Percentiles rank a stretch among this genome's conserved stretches.
phyloP scores from a whole-genome alignment of 64 coral and sea anemone genomes.

The Dendronephthya gigantea region DNA sequence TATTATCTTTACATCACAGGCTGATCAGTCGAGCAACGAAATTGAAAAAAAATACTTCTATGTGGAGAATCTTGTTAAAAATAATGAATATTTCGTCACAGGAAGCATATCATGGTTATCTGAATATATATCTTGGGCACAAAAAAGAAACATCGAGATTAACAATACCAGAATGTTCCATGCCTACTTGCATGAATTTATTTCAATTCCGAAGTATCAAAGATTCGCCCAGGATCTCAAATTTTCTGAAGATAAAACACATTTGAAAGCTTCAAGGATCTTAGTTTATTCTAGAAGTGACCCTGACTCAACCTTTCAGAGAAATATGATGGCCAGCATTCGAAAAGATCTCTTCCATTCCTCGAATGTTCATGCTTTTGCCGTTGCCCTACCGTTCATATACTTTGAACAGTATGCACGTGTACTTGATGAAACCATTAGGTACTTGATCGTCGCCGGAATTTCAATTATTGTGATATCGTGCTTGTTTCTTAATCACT shows the following conservation, averaged over 20 bases:
- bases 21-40: background rate
- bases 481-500: background rate
- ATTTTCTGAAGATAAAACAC: background rate
- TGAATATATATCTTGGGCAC: background rate
- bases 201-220: background rate
- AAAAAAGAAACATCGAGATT: background rate
- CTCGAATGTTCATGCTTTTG: background rate
- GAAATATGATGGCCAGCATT: background rate
- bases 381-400: background rate
- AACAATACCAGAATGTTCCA: background rate
- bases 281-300: background rate
- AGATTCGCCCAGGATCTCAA: background rate
- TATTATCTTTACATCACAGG: background rate
- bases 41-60: constrained; percentile 22
- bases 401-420: background rate
- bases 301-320: background rate
- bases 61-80: background rate
- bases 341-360: background rate
- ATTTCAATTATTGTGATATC: background rate
- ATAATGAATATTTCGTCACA: background rate
- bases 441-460: background rate
- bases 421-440: background rate
- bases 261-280: background rate
- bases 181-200: background rate
- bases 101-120: constrained; percentile 11